A percentile compares a stretch with the other conserved stretches of the same genome.
Evolutionary conservation across 2,888 invertebrate genomes (phyloP).

Genomic region (Machimus rusticus): DNA sequence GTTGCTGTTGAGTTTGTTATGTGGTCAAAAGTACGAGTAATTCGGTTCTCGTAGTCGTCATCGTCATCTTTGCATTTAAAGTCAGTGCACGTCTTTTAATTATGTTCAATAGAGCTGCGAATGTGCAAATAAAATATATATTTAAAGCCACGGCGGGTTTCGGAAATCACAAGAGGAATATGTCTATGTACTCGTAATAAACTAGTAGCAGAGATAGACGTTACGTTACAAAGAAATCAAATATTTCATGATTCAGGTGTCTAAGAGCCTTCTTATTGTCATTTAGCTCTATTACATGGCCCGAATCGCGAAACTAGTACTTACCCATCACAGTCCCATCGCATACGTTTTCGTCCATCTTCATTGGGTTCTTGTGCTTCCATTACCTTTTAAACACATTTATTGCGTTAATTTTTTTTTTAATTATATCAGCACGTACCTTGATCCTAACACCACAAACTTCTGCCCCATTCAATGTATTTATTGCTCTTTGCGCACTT

Average conservation of each 20-base stretch:
- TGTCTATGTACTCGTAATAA: background rate
- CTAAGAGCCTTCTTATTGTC: background rate
- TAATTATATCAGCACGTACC: constrained; percentile 50
- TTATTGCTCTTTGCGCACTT: constrained; percentile 68
- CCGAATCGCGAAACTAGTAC: background rate
- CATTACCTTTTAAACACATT: constrained; percentile 71
- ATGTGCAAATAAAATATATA: constrained; percentile 11
- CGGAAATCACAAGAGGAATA: background rate
- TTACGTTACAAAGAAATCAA: background rate
- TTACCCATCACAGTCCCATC: constrained; percentile 10
- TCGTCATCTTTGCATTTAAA: constrained; percentile 19
- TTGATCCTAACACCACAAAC: constrained; percentile 81
- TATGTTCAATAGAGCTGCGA: constrained; percentile 17
- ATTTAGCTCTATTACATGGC: background rate
- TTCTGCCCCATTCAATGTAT: constrained; percentile 82
- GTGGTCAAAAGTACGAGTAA: background rate
- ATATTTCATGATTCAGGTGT: background rate
- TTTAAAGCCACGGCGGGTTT: background rate
- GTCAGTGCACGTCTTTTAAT: background rate
- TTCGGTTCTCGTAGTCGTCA: background rate
- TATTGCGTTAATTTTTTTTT: background rate
- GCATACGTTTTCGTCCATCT: constrained; percentile 30
- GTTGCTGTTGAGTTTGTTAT: constrained; percentile 14
- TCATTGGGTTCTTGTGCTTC: constrained; percentile 77
- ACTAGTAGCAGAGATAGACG: background rate